phyloP scores from a whole-genome alignment of 1,140 invertebrate species.

The Lordiphosa clarofinis region DNA sequence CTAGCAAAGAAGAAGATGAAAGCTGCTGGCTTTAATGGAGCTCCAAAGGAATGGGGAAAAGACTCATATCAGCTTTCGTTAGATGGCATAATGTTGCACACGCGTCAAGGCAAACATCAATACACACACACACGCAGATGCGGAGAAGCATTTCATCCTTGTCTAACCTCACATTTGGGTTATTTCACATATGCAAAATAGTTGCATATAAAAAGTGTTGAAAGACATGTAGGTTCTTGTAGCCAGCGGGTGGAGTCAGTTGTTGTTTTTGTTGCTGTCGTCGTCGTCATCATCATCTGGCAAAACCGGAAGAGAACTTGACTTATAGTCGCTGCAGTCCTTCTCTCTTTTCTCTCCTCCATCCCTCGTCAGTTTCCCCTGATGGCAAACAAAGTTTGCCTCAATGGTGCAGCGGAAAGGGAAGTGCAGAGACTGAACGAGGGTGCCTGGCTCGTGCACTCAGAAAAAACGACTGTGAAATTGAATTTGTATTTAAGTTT shows the following conservation, averaged over 20 bases:
- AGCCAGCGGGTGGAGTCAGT: constrained; percentile 39
- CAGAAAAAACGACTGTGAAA: neutral
- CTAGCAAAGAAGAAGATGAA: constrained; percentile 19
- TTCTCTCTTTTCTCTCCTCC: neutral
- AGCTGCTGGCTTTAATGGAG: constrained; percentile 35
- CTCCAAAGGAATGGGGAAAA: constrained; percentile 22
- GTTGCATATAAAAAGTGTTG: constrained; percentile 61
- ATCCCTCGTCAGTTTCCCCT: constrained; percentile 17
- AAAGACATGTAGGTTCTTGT: constrained; percentile 38
- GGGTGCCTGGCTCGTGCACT: neutral
- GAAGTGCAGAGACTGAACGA: constrained; percentile 44
- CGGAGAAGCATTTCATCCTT: constrained; percentile 7
- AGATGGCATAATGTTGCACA: constrained; percentile 25
- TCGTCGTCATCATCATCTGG: constrained; percentile 28
- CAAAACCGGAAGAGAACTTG: constrained; percentile 60
- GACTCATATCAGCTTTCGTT: constrained; percentile 40
- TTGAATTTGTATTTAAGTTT: constrained; percentile 12
- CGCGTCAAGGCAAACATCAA: constrained; percentile 42
- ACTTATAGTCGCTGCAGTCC: constrained; percentile 39
- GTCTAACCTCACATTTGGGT: constrained; percentile 21
- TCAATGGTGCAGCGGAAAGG: constrained; percentile 63
- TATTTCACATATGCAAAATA: constrained; percentile 62
- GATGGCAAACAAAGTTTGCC: constrained; percentile 41
- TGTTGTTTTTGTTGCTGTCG: constrained; percentile 27
- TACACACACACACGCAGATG: constrained; percentile 11